These are phyloP conservation scores for Diadumene lineata DNA, from an alignment of 92 coral and sea anemone genomes.

Conservation along the genomic window DNA sequence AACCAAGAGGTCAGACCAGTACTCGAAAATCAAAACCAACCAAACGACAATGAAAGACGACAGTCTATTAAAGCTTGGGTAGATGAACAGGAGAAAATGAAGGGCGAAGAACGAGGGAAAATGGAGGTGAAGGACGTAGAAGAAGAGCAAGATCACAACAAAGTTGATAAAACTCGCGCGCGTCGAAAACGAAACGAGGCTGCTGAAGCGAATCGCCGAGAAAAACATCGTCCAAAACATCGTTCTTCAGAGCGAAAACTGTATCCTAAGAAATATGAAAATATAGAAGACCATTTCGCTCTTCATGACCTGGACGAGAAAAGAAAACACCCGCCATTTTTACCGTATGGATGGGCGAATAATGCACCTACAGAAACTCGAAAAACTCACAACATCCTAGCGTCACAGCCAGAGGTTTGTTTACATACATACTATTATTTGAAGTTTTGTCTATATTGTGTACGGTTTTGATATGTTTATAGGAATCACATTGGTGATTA, in stretches of 20 bases:
- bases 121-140: background rate
- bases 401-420: slow-evolving; percentile 81
- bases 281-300: slow-evolving; percentile 31
- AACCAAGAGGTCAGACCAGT: slow-evolving; percentile 32
- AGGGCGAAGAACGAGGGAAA: slow-evolving; percentile 5
- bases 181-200: slow-evolving; percentile 15
- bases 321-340: slow-evolving; percentile 64
- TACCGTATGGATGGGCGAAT: slow-evolving; percentile 96
- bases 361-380: slow-evolving; percentile 84
- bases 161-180: background rate
- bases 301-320: slow-evolving; percentile 28
- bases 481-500: too few species aligned
- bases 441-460: background rate
- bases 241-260: slow-evolving; percentile 22
- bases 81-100: slow-evolving; percentile 16
- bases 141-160: background rate
- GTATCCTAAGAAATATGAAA: background rate
- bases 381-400: slow-evolving; percentile 89
- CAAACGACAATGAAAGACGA: slow-evolving; percentile 24
- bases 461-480: too few species aligned
- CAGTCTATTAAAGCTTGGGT: slow-evolving; percentile 58
- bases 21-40: slow-evolving; percentile 1
- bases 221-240: slow-evolving; percentile 12
- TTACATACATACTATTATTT: background rate
- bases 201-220: slow-evolving; percentile 1